phyloP scores from a whole-genome alignment of 2,113 vertebrate genomes.

The Syngnathus floridae region DNA sequence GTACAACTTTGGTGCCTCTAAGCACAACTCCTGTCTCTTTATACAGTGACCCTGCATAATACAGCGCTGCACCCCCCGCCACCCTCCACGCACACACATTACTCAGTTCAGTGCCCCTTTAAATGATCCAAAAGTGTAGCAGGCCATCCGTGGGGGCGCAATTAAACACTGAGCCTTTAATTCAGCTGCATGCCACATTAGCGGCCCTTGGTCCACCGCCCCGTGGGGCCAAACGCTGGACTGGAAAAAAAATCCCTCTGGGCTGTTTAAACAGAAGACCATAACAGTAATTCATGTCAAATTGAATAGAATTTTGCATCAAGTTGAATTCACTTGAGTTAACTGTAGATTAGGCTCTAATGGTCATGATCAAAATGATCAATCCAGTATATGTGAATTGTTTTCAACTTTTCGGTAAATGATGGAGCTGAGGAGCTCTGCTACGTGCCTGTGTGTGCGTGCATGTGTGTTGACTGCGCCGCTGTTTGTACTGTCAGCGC shows the following conservation, averaged over 20 bases:
- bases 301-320: background rate
- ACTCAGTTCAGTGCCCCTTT: slow-evolving; percentile 63
- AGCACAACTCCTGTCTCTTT: slow-evolving; percentile 51
- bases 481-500: slow-evolving; percentile 57
- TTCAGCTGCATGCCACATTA: slow-evolving; percentile 63
- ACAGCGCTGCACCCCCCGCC: slow-evolving; percentile 52
- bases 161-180: slow-evolving; percentile 63
- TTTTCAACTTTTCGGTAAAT: slow-evolving; percentile 58
- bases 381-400: slow-evolving; percentile 38
- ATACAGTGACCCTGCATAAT: slow-evolving; percentile 62
- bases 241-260: slow-evolving; percentile 7
- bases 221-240: slow-evolving; percentile 31
- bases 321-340: background rate
- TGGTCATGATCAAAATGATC: slow-evolving; percentile 53
- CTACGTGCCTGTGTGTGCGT: slow-evolving; percentile 7
- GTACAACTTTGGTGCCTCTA: slow-evolving; percentile 50
- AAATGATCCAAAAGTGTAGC: slow-evolving; percentile 64
- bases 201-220: slow-evolving; percentile 37
- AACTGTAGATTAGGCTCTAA: background rate
- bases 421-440: slow-evolving; percentile 51
- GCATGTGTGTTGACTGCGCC: slow-evolving; percentile 15
- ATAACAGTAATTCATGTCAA: background rate
- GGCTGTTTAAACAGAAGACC: slow-evolving; percentile 9
- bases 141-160: slow-evolving; percentile 61
- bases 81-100: background rate